Conservation (phyloP, 2,113 vertebrate species). For the Hymenochirus boettgeri region DNA sequence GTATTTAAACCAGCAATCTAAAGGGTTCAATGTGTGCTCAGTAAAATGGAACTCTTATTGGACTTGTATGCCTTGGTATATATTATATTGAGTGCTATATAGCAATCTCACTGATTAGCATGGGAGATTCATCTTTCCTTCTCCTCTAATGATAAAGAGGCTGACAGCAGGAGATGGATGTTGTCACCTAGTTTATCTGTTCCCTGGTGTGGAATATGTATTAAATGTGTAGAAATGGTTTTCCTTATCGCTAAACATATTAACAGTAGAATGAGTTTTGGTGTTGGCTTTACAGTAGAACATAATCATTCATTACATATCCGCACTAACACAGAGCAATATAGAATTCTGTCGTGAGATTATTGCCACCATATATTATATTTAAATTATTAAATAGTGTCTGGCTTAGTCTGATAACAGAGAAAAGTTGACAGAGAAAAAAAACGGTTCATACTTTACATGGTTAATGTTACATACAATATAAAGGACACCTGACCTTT, state of each 20-base stretch:
- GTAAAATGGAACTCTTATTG: no score
- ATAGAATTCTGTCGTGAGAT: slow-evolving; percentile 32
- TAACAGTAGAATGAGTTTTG: slow-evolving; percentile 37
- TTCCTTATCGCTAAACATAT: slow-evolving; percentile 40
- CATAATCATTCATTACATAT: slow-evolving; percentile 34
- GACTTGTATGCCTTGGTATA: no score
- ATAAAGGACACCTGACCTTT: slow-evolving; percentile 21
- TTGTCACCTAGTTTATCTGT: slow-evolving; percentile 40
- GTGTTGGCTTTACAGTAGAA: slow-evolving; percentile 14
- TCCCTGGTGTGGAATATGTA: slow-evolving; percentile 39
- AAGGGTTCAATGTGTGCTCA: no score
- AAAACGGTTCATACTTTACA: neutral
- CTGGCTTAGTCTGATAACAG: slow-evolving; percentile 21
- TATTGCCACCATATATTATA: slow-evolving; percentile 32
- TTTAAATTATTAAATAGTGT: slow-evolving; percentile 25
- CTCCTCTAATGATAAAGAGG: slow-evolving; percentile 27
- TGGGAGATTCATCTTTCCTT: slow-evolving; percentile 33
- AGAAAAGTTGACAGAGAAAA: neutral
- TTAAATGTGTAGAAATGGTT: slow-evolving; percentile 41
- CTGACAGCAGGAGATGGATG: slow-evolving; percentile 38
- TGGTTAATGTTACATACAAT: slow-evolving; percentile 17
- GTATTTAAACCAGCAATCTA: no score
- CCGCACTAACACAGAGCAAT: slow-evolving; percentile 9
- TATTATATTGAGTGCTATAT: no score
- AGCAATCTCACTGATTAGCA: slow-evolving; percentile 30